Base-by-base conservation (phyloP, 2,888 invertebrate species). In the Ernsta delagoae region DNA sequence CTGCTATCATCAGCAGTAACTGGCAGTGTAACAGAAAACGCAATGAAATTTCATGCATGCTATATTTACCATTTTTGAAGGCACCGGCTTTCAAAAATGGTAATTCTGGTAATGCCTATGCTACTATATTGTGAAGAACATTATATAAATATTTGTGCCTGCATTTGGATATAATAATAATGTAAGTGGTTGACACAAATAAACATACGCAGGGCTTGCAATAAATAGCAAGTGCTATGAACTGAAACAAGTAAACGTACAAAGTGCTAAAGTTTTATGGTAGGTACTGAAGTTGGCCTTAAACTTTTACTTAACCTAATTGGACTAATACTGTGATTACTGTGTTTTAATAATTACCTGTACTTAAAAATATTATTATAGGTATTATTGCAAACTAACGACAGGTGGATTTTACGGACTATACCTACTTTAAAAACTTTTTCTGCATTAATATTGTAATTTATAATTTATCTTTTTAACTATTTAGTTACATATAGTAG, bases 301-400 rank as follows among this genome's bases (percentile, higher is more conserved):
- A 39, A 59, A 59, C 59, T 59, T 59, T 59, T 39, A 6, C 41
- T 36, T 6, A 59, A 59, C 39, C 16, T 59, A 59, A 59, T 59
- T 39, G 36, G 36, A 12, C 6, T 57, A 36, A 8, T n/a, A n/a
- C n/a, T n/a, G n/a, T n/a, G n/a, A n/a, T n/a, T 59, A 59, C 16
- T n/a, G 7, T 9, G 8, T 24, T 53, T 31, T 9, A 53, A 53
- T 16, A 24, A 48, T 48, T 48, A 6, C 48, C n/a, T n/a, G n/a
- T n/a, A n/a, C n/a, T n/a, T n/a, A n/a, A n/a, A n/a, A n/a, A n/a
- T n/a, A n/a, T n/a, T n/a, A n/a, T n/a, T n/a, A n/a, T n/a, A n/a
- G n/a, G n/a, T n/a, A n/a, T n/a, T n/a, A 12, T 48, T 12, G 4
- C 43, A n/a, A 45, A 4, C 36, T 36, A 4, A 48, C 8, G 9